phyloP scores from a whole-genome alignment of 1,140 invertebrate species.

The Polypedilum pembai region DNA sequence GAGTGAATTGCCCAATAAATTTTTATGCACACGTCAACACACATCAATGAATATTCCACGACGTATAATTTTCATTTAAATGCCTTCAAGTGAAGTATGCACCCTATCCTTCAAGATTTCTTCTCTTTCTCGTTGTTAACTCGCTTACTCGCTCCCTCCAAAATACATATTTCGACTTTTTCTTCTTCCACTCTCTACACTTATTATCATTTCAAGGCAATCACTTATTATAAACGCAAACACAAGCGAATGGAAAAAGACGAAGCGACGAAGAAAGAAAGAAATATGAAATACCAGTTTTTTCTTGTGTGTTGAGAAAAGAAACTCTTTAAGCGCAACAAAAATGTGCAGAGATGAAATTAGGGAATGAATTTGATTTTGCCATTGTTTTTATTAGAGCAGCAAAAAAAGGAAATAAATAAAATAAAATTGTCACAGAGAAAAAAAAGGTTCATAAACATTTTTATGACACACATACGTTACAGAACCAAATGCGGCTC shows the following conservation, averaged over 20 bases:
- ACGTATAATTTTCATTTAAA: too few species aligned
- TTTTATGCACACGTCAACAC: slow-evolving; percentile 11
- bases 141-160: slow-evolving; percentile 1
- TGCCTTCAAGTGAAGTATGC: neutral
- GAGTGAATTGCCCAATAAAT: slow-evolving; percentile 4
- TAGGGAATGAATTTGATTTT: neutral
- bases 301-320: neutral
- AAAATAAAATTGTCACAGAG: neutral
- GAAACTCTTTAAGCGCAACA: neutral
- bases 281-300: slow-evolving; percentile 13
- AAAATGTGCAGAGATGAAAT: neutral
- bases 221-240: slow-evolving; percentile 18
- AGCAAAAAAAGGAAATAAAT: too few species aligned
- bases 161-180: slow-evolving; percentile 4
- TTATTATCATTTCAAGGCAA: slow-evolving; percentile 18
- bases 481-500: neutral
- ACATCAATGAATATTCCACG: neutral
- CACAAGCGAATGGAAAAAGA: slow-evolving; percentile 16
- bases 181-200: slow-evolving; percentile 17
- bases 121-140: neutral
- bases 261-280: neutral
- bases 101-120: neutral
- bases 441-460: neutral
- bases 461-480: neutral
- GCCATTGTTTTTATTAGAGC: too few species aligned